phyloP scores from a whole-genome alignment of 2,797 vertebrate genomes.

The Catostomus latipinnis region DNA sequence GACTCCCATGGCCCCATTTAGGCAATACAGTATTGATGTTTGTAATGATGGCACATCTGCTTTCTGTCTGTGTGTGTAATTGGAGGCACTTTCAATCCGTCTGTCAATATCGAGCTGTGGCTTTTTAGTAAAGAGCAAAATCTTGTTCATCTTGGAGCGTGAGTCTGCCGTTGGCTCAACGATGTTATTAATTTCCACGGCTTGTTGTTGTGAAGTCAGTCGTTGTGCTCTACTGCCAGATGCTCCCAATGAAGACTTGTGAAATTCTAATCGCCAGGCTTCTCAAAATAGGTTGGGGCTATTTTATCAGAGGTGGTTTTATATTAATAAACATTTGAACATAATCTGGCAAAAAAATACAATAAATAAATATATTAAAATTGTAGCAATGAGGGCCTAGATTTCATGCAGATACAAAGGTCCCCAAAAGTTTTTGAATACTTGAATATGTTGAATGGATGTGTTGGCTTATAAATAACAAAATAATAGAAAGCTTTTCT shows the following conservation, averaged over 20 bases:
- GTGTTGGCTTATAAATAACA: too few species aligned
- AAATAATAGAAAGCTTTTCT: too few species aligned
- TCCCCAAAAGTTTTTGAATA: too few species aligned
- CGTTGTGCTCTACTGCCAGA: neutral
- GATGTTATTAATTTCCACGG: constrained; percentile 14
- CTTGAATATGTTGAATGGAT: too few species aligned
- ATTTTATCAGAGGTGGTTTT: too few species aligned
- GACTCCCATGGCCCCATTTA: constrained; percentile 35
- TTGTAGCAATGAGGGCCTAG: too few species aligned
- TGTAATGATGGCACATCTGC: constrained; percentile 33
- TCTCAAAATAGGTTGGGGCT: too few species aligned
- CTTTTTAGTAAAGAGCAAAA: constrained; percentile 51
- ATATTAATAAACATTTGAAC: too few species aligned
- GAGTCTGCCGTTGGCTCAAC: neutral
- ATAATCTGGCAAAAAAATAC: too few species aligned
- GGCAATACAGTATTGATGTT: constrained; percentile 49
- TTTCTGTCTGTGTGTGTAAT: constrained; percentile 36
- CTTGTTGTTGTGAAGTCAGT: neutral
- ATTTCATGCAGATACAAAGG: too few species aligned
- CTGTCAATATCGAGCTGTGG: constrained; percentile 23
- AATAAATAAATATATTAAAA: too few species aligned
- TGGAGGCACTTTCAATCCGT: constrained; percentile 35
- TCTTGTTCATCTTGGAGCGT: constrained; percentile 36
- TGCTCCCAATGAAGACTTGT: neutral
- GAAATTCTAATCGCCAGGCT: too few species aligned